Evolutionary conservation across 23 tunicate species (phyloP).

Genomic region (Trididemnum miniatum): DNA sequence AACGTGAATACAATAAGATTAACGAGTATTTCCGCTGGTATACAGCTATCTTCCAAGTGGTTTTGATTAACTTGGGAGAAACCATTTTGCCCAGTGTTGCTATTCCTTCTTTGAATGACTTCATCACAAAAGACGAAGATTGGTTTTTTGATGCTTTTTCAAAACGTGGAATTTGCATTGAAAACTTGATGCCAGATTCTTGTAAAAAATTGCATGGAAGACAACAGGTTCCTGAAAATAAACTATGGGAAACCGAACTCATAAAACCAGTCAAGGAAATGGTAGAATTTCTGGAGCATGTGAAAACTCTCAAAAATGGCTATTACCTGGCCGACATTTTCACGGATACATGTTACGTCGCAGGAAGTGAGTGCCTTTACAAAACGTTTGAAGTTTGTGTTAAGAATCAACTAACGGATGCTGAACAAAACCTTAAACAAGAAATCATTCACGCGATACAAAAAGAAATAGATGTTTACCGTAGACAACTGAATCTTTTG

Average conservation of each 20-base stretch:
- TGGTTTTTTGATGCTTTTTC: not conserved
- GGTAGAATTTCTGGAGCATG: slow-evolving; percentile 18
- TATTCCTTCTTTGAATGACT: not conserved
- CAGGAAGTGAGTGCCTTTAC: slow-evolving; percentile 11
- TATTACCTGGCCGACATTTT: slow-evolving; percentile 41
- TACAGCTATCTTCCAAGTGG: slow-evolving; percentile 27
- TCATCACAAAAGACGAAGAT: not conserved
- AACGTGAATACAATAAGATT: not conserved
- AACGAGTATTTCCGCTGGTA: slow-evolving; percentile 41
- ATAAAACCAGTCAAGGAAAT: slow-evolving; percentile 31
- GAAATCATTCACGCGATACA: not conserved
- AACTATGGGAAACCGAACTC: slow-evolving; percentile 1
- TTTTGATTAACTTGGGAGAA: not conserved
- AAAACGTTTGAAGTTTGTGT: not conserved
- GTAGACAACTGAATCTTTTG: not conserved
- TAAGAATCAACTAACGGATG: not conserved
- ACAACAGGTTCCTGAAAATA: not conserved
- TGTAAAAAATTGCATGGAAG: not conserved
- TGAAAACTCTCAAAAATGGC: slow-evolving; percentile 14
- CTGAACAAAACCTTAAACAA: not conserved
- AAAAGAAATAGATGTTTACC: not conserved
- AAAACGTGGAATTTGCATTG: not conserved
- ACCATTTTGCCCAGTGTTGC: not conserved
- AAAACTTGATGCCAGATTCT: not conserved
- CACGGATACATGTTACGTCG: slow-evolving; percentile 12